Evolutionary conservation across 2,113 vertebrate genomes (phyloP).

Genomic region (Macaca fascicularis): T2T-MFA8v1.1 NC_088376.1:193385501-193386000

Average conservation of each 20-base stretch:
- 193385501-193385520: background rate
- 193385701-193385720: background rate
- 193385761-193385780: background rate
- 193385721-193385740: background rate
- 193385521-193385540: background rate
- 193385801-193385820: background rate
- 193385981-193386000: background rate
- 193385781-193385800: background rate
- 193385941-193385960: background rate
- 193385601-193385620: background rate
- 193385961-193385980: background rate
- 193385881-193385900: background rate
- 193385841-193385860: slow-evolving; percentile 19
- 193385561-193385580: background rate
- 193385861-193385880: background rate
- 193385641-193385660: background rate
- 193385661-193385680: background rate
- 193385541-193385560: background rate
- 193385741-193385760: background rate
- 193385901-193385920: background rate
- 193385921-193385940: background rate
- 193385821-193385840: background rate
- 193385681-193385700: background rate
- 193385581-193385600: background rate
- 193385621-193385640: background rate